Base-by-base conservation (phyloP, 2,113 vertebrate species). In the Rousettus leschenaultii region DNA sequence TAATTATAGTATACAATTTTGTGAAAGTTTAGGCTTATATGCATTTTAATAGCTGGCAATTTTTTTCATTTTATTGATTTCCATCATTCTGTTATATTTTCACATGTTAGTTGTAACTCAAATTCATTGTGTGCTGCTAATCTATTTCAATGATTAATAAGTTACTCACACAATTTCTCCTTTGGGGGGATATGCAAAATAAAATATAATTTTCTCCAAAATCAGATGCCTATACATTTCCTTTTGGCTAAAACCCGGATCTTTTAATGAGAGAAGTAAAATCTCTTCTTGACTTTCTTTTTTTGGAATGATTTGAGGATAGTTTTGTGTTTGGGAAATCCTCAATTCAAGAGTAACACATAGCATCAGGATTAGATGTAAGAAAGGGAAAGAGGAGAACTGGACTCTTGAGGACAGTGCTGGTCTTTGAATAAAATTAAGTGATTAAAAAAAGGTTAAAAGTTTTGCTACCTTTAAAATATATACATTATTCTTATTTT, bases 1-100 rank as follows among this genome's bases (percentile, higher is more conserved):
- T 87, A 14, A 30, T 94, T 35, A 0, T 40, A 48, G 19, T 77
- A 45, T 38, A 18, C 68, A 51, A 92, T 89, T 94, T 86, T 85
- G 28, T 63, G 48, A 82, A 90, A 30, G 22, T 5, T 57, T 86
- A 82, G 21, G 14, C 26, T 33, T 86, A 61, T 82, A 22, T 48
- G 26, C 12, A 40, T 89, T 83, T 86, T 61, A 79, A 79, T 84
- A 95, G 24, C 2, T 78, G 61, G 8, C 9, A 22, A 5, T 82
- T 70, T 61, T 38, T 74, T 89, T 18, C 0, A 19, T 45, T 80
- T 92, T 33, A 48, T 9, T 70, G 68, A 92, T 85, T 74, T 13
- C 21, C 2, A 26, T 92, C n/a, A 68, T 94, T 84, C 35, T 79
- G 51, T 24, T 77, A 35, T 2, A 33, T 68, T 48, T 82, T 70